Base-by-base conservation (phyloP, 35 echinoderm and acorn worm genomes). In the Hemicentrotus pulcherrimus region DNA sequence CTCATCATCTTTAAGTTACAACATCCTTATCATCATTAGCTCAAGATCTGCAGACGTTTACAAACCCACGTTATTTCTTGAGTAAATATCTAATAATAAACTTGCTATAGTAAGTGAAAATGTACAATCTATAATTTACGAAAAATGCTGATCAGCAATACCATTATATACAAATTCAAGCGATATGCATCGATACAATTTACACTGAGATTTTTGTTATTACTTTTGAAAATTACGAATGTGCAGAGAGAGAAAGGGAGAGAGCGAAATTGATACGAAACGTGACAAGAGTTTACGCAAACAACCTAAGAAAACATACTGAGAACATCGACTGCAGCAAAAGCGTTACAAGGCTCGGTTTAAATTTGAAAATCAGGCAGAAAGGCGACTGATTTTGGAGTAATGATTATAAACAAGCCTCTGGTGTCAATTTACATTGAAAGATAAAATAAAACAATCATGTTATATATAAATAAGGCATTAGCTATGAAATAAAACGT, bases 41-140 rank as follows among this genome's bases (percentile, higher is more conserved):
- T 55, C 12, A 9, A 59, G 5, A 59, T 59, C 52, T 78, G 22
- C 65, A 78, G 65, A 78, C 65, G 65, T 78, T 18, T 78, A 78
- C 65, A n/a, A 78, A 78, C 65, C 65, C 65, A 78, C n/a, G 28
- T 78, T 78, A 78, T 78, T 78, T n/a, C 65, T 78, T 78, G 65
- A 78, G 65, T 78, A 78, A 59, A 78, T 78, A 78, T 78, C 65
- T 78, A 78, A 28, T 78, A 78, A 78, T 78, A 78, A 78, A 78
- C 22, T 78, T 22, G 65, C 65, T 78, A 78, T 78, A 18, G 65
- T 78, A 78, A 78, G 65, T 78, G 65, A 58, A 47, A 93, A 93
- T 93, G 91, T 93, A 93, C 91, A 93, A 6, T 93, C 91, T 93
- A 93, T 93, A 93, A 93, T 93, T 93, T 93, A 90, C 32, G 18